Percentiles rank a stretch among this genome's conserved stretches.
Conservation (phyloP, 2,888 invertebrate genomes). For the Blastobasis lacticolella region DNA sequence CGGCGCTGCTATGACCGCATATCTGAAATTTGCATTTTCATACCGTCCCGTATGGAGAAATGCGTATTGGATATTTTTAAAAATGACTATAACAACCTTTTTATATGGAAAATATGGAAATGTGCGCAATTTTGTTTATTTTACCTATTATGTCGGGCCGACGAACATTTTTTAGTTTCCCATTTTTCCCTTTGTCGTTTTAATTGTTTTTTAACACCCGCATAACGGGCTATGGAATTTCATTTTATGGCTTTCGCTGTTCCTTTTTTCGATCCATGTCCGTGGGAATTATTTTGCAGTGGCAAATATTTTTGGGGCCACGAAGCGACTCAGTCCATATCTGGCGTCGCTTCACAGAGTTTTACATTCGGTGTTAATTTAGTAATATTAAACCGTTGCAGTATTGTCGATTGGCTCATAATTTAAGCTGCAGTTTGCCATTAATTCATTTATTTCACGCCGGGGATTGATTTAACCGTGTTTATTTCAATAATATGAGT, state of each 20-base stretch:
- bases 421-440: slow-evolving; percentile 3
- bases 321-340: no score
- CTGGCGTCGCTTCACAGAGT: no score
- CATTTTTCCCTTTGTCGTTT: not conserved
- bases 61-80: slow-evolving; percentile 23
- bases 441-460: not conserved
- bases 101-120: slow-evolving; percentile 6
- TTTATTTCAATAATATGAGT: not conserved
- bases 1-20: no score
- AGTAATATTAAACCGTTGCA: slow-evolving; percentile 5
- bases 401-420: slow-evolving; percentile 4
- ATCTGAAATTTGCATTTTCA: slow-evolving; percentile 29
- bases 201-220: not conserved
- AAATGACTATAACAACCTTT: slow-evolving; percentile 1
- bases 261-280: no score
- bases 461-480: not conserved
- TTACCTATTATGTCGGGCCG: no score
- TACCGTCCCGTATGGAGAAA: slow-evolving; percentile 21
- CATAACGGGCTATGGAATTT: not conserved
- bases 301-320: no score
- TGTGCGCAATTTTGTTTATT: not conserved
- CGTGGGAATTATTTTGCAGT: no score
- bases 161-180: no score
- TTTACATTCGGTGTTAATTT: slow-evolving; percentile 2
- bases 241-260: not conserved